Evolutionary conservation across 37 sponge, comb jelly and placozoan species (phyloP), one percentile per base, ranked within the genome.

Genomic region (Oopsacas minuta): DNA sequence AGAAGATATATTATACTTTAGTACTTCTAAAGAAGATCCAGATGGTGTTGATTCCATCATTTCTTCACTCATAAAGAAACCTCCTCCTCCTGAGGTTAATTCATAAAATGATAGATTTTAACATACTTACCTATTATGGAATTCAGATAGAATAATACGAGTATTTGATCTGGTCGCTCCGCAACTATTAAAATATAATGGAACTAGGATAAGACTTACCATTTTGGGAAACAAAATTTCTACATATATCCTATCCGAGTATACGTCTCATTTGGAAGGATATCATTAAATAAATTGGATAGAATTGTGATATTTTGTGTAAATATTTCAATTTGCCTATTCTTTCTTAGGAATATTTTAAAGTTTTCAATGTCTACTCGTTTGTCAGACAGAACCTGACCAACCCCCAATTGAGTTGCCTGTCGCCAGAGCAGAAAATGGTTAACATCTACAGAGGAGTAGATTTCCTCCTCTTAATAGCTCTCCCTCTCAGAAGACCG

Each of bases 31-130:
- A 12, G 75, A 10, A 5, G 17, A 61, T 20, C 28, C 30, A 10
- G 30, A 3, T 5, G 28, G 28, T 7, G 75, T n/a, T 20, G 75
- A 61, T n/a, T 32, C 30, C 28, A 32, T 32, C 22, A 3, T n/a
- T n/a, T 10, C 22, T 34, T 32, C 22, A 12, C 75, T 61, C 22
- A 32, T 61, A 34, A 25, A 61, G 17, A 61, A 61, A 10, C 75
- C 30, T 12, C 75, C 75, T 61, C 75, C 75, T 61, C 75, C 75
- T 20, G 75, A 61, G 75, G 75, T 61, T n/a, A n/a, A n/a, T n/a
- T n/a, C n/a, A n/a, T n/a, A n/a, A n/a, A n/a, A n/a, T n/a, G n/a
- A n/a, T n/a, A n/a, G n/a, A n/a, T n/a, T n/a, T n/a, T n/a, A n/a
- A n/a, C n/a, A n/a, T n/a, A n/a, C n/a, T n/a, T n/a, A n/a, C n/a